phyloP scores from a whole-genome alignment of 1,140 invertebrate species.

The Pseudoatta argentina region DNA sequence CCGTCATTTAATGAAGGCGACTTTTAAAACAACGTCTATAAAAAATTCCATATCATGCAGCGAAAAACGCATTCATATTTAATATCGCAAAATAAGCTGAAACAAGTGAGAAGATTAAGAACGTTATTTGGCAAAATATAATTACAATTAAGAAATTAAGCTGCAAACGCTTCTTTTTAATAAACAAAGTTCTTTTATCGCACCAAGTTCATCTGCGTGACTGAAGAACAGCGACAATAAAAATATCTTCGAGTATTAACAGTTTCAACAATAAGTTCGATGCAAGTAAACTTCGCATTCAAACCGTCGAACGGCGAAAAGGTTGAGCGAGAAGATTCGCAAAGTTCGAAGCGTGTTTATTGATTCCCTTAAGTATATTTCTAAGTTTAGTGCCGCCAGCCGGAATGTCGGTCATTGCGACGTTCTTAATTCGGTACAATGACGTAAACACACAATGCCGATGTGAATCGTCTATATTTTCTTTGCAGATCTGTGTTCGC shows the following conservation, averaged over 20 bases:
- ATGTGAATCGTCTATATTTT: slow-evolving; percentile 32
- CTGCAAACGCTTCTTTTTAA: slow-evolving; percentile 29
- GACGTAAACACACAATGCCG: slow-evolving; percentile 17
- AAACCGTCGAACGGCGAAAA: slow-evolving; percentile 20
- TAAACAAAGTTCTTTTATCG: slow-evolving; percentile 52
- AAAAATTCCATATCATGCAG: background rate
- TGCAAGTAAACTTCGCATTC: slow-evolving; percentile 59
- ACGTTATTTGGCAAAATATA: slow-evolving; percentile 13
- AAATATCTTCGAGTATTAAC: slow-evolving; percentile 55
- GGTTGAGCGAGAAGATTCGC: slow-evolving; percentile 53
- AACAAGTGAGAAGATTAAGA: background rate
- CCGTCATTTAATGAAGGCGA: slow-evolving; percentile 3
- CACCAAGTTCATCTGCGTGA: slow-evolving; percentile 24
- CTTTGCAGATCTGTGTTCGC: background rate
- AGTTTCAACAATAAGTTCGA: slow-evolving; percentile 49
- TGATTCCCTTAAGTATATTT: slow-evolving; percentile 68
- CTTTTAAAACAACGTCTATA: background rate
- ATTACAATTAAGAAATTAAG: slow-evolving; percentile 19
- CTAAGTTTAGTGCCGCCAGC: slow-evolving; percentile 60
- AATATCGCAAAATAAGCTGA: background rate
- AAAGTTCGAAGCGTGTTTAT: slow-evolving; percentile 63
- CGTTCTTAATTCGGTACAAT: slow-evolving; percentile 61
- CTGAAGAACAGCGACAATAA: slow-evolving; percentile 37
- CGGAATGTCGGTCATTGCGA: slow-evolving; percentile 58
- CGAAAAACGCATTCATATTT: slow-evolving; percentile 6